Evolutionary conservation across 2,888 invertebrate species (phyloP), one percentile per base, ranked within the genome.

Genomic region (Netelia melanura): DNA sequence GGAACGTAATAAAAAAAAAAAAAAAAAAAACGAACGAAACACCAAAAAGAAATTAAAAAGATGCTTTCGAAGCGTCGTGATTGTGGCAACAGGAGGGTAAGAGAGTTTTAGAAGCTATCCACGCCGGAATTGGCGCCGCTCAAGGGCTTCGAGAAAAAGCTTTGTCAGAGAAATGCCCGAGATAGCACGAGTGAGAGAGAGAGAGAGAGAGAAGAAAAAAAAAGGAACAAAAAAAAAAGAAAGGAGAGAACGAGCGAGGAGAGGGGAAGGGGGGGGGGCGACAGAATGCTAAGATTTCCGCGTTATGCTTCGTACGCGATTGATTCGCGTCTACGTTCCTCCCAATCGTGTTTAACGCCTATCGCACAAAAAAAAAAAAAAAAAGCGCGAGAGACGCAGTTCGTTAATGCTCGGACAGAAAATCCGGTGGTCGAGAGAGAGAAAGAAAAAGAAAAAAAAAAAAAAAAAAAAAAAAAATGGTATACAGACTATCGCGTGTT

Each of bases 141-240:
- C 83, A 71, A 84, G 84, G 71, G 75, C 77, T 84, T 78, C 81
- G 81, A 85, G 84, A 83, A 86, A 74, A 81, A 87, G 85, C 87
- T 86, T 87, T 86, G 85, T 88, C 81, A 83, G 82, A 43, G 78
- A 81, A 78, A 81, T 87, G 81, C 78, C 83, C 84, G 75, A 82
- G 78, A 79, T 80, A 62, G 79, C 52, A 67, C 25, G 54, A 23
- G 77, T 58, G 48, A 52, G 71, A 71, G 79, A 84, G 56, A 52
- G 71, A 71, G 79, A 84, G 56, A 70, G 23, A 65, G 71, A 23
- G 44, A 62, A 58, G 6, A 25, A 77, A 64, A 71, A 48, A 30
- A 30, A 30, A 23, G 38, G 58, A 58, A 8, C 21, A 77, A 64
- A 67, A 43, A 67, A 44, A 62, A 65, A 74, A 58, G 38, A 58